Conservation (phyloP, 2,113 vertebrate genomes). For the Monarcha castaneiventris region DNA sequence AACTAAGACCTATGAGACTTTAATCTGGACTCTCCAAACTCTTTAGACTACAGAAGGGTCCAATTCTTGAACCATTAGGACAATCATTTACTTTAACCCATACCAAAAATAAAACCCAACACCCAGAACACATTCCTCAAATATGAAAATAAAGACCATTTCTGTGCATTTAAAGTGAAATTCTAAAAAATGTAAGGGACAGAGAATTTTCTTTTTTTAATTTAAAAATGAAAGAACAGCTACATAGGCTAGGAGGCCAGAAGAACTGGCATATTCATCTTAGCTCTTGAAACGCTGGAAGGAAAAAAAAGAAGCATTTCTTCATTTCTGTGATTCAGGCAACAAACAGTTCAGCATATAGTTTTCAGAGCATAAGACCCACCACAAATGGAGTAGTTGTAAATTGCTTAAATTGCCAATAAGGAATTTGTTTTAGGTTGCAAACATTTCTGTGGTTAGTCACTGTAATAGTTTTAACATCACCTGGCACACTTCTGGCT, state of each 20-base stretch:
- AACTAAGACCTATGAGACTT: neutral
- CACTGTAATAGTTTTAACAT: neutral
- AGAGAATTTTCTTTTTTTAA: neutral
- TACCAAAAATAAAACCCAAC: conserved; percentile 26
- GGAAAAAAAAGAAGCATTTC: neutral
- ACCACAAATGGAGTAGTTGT: neutral
- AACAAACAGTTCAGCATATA: neutral
- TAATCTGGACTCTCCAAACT: neutral
- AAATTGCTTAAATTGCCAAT: neutral
- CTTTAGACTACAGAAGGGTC: neutral
- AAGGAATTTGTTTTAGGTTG: conserved; percentile 16
- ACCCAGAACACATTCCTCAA: neutral
- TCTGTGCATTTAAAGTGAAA: conserved; percentile 21
- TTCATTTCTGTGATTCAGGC: neutral
- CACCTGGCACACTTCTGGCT: neutral
- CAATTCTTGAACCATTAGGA: neutral
- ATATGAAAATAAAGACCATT: neutral
- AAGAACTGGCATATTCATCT: neutral
- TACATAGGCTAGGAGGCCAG: neutral
- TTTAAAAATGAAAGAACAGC: neutral
- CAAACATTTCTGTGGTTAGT: conserved; percentile 14
- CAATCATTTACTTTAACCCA: conserved; percentile 42
- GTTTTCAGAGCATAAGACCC: neutral
- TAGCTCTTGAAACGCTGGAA: neutral
- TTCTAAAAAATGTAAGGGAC: neutral